Evolutionary conservation across 1,140 invertebrate species (phyloP).

Genomic region (Calephelis virginiensis): DNA sequence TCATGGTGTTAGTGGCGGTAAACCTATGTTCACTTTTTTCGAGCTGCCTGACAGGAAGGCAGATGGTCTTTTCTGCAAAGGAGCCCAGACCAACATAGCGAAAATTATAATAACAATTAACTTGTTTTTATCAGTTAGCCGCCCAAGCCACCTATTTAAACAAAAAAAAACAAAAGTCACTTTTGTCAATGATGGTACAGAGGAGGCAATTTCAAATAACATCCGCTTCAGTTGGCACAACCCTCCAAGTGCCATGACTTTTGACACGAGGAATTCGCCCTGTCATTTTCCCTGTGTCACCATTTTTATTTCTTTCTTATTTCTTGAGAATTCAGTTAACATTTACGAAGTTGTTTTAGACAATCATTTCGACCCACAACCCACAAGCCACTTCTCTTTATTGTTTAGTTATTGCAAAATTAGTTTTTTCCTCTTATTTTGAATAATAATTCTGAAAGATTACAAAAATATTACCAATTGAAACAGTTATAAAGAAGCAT

Average conservation of each 20-base stretch:
- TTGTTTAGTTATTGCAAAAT: too few relatives aligned
- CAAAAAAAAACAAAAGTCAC: not conserved
- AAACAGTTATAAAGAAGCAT: too few relatives aligned
- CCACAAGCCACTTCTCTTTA: too few relatives aligned
- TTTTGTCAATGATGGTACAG: slow-evolving; percentile 23
- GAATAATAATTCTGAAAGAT: too few relatives aligned
- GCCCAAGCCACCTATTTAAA: not conserved
- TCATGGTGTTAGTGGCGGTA: too few relatives aligned
- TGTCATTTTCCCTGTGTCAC: slow-evolving; percentile 46
- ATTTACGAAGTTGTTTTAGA: slow-evolving; percentile 15
- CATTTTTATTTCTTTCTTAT: slow-evolving; percentile 40
- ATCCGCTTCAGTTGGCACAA: slow-evolving; percentile 45
- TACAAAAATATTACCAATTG: too few relatives aligned
- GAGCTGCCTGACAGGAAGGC: too few relatives aligned
- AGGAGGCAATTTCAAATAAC: slow-evolving; percentile 62
- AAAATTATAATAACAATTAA: not conserved
- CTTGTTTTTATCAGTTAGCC: not conserved
- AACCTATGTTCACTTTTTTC: too few relatives aligned
- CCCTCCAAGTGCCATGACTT: slow-evolving; percentile 37
- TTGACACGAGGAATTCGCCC: slow-evolving; percentile 47
- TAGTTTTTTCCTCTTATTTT: too few relatives aligned
- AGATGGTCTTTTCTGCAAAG: too few relatives aligned
- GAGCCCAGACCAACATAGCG: too few relatives aligned
- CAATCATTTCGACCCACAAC: slow-evolving; percentile 19
- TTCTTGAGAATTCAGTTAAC: slow-evolving; percentile 32